Base-by-base conservation (phyloP, 2,113 vertebrate species). In the Macquaria ambigua region DNA sequence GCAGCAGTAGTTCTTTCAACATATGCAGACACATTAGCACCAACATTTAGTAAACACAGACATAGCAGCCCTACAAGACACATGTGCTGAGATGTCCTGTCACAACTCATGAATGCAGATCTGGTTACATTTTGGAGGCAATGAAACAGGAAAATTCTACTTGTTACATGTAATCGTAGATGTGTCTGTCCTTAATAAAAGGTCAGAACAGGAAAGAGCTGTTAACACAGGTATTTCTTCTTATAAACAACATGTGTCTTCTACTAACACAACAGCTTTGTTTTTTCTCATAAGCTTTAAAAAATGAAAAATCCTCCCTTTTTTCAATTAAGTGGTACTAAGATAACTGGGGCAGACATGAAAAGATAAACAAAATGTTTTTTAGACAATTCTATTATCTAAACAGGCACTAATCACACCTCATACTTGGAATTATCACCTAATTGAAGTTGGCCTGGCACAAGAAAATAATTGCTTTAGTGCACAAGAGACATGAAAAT, bases 1-100 rank as follows among this genome's bases (percentile, higher is more conserved):
- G 69, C 74, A 74, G 48, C 78, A 79, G 64, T 11, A 18, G 39
- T 18, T 83, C 74, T 89, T 76, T 80, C 81, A 86, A 70, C 85
- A 81, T 63, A 43, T 62, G 74, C 73, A 71, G 53, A n/a, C 74
- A 59, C 78, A 74, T 89, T 66, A 89, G 52, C 74, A 53, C 69
- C 64, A 39, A 52, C 75, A 84, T 61, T 82, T 39, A n/a, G 52
- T 15, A 34, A 81, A 85, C 34, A 59, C 68, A 79, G 80, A 77
- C 81, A 67, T 8, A 53, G 74, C 83, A 73, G 68, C 12, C 1
- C 62, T 37, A 50, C 43, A 55, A 50, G 56, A 83, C 21, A 23
- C 59, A 73, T 61, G 76, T 74, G 86, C 48, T 25, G 69, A 70
- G 68, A 85, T 25, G 48, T 72, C 76, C 55, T 20, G 74, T 77